These are phyloP conservation scores for Graphium colonna DNA, from an alignment of 2,888 invertebrate species.

Conservation along the genomic window DNA sequence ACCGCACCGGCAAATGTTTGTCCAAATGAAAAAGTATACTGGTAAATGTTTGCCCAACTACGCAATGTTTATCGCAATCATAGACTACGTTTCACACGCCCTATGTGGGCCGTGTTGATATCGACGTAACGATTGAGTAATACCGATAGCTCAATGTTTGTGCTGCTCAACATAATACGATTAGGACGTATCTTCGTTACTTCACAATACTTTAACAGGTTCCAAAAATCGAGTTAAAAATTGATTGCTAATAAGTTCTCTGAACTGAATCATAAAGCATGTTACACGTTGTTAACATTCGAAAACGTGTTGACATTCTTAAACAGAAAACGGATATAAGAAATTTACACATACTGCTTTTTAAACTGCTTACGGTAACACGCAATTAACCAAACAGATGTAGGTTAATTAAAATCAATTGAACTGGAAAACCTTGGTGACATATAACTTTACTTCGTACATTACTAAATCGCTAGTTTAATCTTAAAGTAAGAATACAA, in stretches of 20 bases:
- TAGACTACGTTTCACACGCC: conserved; percentile 38
- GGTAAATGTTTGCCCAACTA: conserved; percentile 18
- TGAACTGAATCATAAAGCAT: no score
- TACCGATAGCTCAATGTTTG: no score
- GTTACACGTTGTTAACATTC: no score
- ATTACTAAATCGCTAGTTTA: neutral
- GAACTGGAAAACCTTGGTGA: conserved; percentile 10
- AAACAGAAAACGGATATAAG: no score
- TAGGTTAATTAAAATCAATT: conserved; percentile 19
- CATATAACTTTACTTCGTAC: neutral
- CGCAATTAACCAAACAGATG: neutral
- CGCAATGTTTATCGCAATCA: conserved; percentile 37
- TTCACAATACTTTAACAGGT: no score
- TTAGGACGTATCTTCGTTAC: no score
- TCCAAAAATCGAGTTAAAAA: no score
- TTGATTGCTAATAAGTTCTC: no score
- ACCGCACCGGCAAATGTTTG: conserved; percentile 29
- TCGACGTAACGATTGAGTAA: conserved; percentile 11
- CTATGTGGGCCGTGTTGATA: conserved; percentile 27
- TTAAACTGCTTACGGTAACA: neutral
- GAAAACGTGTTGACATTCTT: no score
- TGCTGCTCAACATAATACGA: no score
- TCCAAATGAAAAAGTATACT: conserved; percentile 26
- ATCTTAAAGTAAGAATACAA: no score
- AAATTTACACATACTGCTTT: neutral